Evolutionary conservation across 2,797 vertebrate species (phyloP).

Genomic region (Lemur catta): DNA sequence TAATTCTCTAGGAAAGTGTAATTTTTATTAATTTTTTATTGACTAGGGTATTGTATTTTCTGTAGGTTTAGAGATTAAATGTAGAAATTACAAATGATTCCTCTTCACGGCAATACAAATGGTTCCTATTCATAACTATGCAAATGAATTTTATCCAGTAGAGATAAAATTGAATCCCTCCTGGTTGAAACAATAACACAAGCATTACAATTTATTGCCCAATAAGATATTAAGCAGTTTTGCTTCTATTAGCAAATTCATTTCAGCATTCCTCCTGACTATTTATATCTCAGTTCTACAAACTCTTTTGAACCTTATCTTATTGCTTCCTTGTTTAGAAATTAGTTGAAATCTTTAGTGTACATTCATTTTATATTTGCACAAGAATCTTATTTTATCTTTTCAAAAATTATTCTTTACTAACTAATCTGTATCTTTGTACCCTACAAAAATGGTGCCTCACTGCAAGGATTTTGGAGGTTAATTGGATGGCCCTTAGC

Average conservation of each 20-base stretch:
- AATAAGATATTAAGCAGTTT: conserved; percentile 10
- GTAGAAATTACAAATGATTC: not conserved
- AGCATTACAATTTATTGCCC: not conserved
- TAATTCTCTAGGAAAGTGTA: not conserved
- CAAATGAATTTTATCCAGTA: conserved; percentile 40
- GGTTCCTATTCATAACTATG: not conserved
- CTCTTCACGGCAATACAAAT: conserved; percentile 6
- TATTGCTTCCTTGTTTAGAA: conserved; percentile 30
- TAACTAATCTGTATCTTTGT: not conserved
- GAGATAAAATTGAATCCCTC: conserved; percentile 36
- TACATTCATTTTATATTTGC: not conserved
- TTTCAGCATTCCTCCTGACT: not conserved
- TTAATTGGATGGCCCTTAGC: not conserved
- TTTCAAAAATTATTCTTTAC: not conserved
- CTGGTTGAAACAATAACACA: conserved; percentile 31
- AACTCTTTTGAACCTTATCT: not conserved
- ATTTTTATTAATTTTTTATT: conserved; percentile 22
- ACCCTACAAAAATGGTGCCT: not conserved
- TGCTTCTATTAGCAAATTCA: conserved; percentile 16
- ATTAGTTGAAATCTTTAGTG: not conserved
- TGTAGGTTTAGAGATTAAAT: conserved; percentile 8
- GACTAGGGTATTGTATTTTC: not conserved
- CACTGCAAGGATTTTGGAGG: not conserved
- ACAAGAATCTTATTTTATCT: not conserved
- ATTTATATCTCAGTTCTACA: not conserved